phyloP scores from a whole-genome alignment of 2,888 invertebrate species.

The Cremastinae sp. region DNA sequence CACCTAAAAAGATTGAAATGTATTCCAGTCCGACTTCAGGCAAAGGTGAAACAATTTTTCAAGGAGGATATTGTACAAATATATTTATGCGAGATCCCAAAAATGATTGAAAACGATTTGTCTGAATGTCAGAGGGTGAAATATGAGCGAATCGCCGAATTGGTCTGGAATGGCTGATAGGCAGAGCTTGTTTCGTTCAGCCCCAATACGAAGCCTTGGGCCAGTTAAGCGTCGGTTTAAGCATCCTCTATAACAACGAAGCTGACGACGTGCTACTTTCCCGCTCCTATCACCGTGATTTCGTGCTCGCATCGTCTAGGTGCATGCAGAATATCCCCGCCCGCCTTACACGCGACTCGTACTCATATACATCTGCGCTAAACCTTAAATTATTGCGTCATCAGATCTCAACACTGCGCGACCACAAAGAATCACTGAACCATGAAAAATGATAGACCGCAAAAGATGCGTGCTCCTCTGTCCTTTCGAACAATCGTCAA shows the following conservation, averaged over 20 bases:
- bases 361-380: no score
- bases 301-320: slow-evolving; percentile 11
- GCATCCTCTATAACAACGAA: not conserved
- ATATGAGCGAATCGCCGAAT: slow-evolving; percentile 1
- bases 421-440: slow-evolving; percentile 13
- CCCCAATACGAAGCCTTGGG: slow-evolving; percentile 52
- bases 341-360: not conserved
- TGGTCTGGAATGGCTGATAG: slow-evolving; percentile 5
- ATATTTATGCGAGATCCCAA: no score
- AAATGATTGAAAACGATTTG: no score
- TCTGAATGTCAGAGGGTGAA: no score
- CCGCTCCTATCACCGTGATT: slow-evolving; percentile 15
- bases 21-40: no score
- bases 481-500: not conserved
- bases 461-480: slow-evolving; percentile 4
- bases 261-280: slow-evolving; percentile 8
- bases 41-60: no score
- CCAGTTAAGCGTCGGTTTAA: slow-evolving; percentile 38
- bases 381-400: no score
- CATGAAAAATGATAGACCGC: slow-evolving; percentile 1
- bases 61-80: no score
- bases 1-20: no score
- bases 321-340: slow-evolving; percentile 8
- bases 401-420: not conserved
- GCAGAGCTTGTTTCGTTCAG: slow-evolving; percentile 48